Percentiles rank a stretch among this genome's conserved stretches.
phyloP scores from a whole-genome alignment of 2,113 vertebrate genomes.

The Marcusenius ussheri region DNA sequence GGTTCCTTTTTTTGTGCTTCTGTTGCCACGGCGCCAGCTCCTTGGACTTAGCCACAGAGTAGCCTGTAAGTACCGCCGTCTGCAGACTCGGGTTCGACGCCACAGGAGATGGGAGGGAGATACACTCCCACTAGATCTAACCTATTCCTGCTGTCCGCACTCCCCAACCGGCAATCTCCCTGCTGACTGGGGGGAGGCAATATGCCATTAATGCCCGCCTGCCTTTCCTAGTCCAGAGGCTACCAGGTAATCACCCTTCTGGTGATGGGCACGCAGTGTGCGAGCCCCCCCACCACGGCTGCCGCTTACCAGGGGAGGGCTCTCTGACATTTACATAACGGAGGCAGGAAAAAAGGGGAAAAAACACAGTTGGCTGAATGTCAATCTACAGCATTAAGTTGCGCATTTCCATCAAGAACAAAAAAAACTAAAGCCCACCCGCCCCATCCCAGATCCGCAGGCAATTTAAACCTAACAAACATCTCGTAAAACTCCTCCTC shows the following conservation, averaged over 20 bases:
- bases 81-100: background rate
- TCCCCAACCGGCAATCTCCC: background rate
- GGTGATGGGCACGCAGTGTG: constrained; percentile 41
- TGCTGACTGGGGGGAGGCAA: background rate
- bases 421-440: background rate
- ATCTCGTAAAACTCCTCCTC: constrained; percentile 44
- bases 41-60: too few species aligned
- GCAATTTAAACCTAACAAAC: constrained; percentile 57
- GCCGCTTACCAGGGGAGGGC: constrained; percentile 48
- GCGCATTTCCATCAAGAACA: constrained; percentile 33
- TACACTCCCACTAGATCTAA: background rate
- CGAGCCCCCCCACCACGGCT: constrained; percentile 50
- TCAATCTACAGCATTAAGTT: constrained; percentile 36
- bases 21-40: background rate
- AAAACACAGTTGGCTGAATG: constrained; percentile 43
- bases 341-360: background rate
- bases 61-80: background rate
- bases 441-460: constrained; percentile 32
- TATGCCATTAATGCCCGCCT: background rate
- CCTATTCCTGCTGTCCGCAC: background rate
- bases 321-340: constrained; percentile 47
- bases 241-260: constrained; percentile 1
- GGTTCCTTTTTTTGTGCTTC: background rate
- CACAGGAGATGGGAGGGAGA: background rate
- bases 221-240: constrained; percentile 29